Base-by-base conservation (phyloP, 2,797 vertebrate genomes). In the Acrocephalus scirpaceus region DNA sequence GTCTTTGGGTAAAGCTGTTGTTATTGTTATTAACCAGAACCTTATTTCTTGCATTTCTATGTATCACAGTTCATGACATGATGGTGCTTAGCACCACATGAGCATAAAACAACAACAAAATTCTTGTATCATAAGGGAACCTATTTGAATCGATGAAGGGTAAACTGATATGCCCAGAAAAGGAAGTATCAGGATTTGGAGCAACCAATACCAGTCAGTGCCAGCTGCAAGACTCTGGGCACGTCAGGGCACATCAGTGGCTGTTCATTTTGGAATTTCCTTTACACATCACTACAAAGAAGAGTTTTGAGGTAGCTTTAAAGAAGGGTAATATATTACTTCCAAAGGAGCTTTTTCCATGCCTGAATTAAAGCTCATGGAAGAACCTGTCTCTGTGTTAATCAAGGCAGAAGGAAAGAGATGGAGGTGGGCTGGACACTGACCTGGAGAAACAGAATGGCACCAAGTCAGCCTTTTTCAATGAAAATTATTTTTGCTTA, bases 31-130 rank as follows among this genome's bases (percentile, higher is more conserved):
- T 80, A 72, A 76, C 8, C 36, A 54, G 44, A 80, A 29, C 4
- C 11, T 50, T 44, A n/a, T 29, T 65, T 86, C 79, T 48, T 45
- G 9, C 8, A 30, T 50, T 82, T 74, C 26, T 54, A 1, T 13
- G 5, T 42, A 27, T 15, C 30, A 16, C 9, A 32, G 2, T 23
- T 40, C 0, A 0, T 56, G n/a, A 70, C 19, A 17, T 1, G 2
- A 29, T 32, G 19, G 29, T 60, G 16, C 26, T 83, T 36, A 70
- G 62, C 42, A 61, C 2, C 4, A 38, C 13, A 16, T 20, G 17
- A 75, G 42, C 42, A 26, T 29, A 30, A 13, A 78, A 58, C 11
- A 83, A 60, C 17, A 74, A 30, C 22, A 88, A 7, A 84, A 30
- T n/a, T 84, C 32, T 54, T 29, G 10, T 27, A 34, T 38, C 22